These are phyloP conservation scores for Oxycera nigricornis DNA, from an alignment of 2,888 invertebrate genomes.

Conservation along the genomic window DNA sequence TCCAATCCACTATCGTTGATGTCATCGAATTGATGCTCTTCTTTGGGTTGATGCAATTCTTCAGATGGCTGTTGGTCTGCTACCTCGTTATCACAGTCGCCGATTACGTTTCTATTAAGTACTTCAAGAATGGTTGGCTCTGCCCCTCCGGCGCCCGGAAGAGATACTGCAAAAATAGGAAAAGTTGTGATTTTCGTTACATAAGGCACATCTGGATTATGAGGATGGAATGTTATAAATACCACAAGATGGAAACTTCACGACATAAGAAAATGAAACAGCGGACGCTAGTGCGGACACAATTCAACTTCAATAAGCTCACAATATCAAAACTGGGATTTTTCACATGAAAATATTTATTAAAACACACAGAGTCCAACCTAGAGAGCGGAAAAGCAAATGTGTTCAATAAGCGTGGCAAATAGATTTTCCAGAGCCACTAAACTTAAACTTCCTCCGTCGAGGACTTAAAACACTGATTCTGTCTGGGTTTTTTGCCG, in stretches of 20 bases:
- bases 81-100: slow-evolving; percentile 48
- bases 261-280: slow-evolving; percentile 5
- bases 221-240: background rate
- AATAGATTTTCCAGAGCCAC: slow-evolving; percentile 32
- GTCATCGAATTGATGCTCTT: slow-evolving; percentile 47
- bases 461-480: slow-evolving; percentile 34
- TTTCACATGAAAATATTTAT: background rate
- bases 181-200: slow-evolving; percentile 18
- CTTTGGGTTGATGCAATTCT: slow-evolving; percentile 11
- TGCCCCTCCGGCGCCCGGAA: slow-evolving; percentile 60
- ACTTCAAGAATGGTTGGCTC: slow-evolving; percentile 59
- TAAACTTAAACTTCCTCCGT: slow-evolving; percentile 42
- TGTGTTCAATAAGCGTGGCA: slow-evolving; percentile 37
- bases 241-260: slow-evolving; percentile 18
- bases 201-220: slow-evolving; percentile 21
- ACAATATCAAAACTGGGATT: slow-evolving; percentile 9
- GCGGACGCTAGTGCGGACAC: background rate
- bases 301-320: background rate
- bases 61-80: slow-evolving; percentile 45
- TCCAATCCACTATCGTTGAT: slow-evolving; percentile 44
- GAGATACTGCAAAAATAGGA: slow-evolving; percentile 56
- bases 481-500: slow-evolving; percentile 23
- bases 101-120: slow-evolving; percentile 55
- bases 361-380: background rate
- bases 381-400: slow-evolving; percentile 22